Evolutionary conservation across 2,797 vertebrate species (phyloP).

Genomic region (Siniperca obscura): DNA sequence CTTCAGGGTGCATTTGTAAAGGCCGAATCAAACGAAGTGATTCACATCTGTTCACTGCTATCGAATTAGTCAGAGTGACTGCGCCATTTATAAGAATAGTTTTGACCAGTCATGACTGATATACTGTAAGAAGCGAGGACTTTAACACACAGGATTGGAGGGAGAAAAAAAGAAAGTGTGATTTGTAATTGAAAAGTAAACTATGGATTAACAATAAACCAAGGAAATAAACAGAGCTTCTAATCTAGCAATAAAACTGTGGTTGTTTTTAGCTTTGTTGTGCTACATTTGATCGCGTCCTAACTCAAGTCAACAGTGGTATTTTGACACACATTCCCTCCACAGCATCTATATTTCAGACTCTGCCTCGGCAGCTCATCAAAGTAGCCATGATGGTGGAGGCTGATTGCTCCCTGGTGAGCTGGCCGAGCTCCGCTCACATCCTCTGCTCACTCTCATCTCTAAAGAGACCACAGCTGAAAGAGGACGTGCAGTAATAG

Average conservation of each 20-base stretch:
- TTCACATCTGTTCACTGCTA: not conserved
- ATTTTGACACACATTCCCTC: constrained; percentile 8
- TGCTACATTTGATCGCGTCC: constrained; percentile 2
- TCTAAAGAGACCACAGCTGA: constrained; percentile 46
- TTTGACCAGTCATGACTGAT: not conserved
- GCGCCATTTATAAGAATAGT: not conserved
- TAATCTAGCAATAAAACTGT: not conserved
- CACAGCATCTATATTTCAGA: constrained; percentile 38
- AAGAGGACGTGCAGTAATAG: constrained; percentile 35
- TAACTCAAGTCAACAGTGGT: not conserved
- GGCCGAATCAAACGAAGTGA: not conserved
- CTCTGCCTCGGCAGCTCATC: constrained; percentile 52
- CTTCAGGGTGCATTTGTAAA: not conserved
- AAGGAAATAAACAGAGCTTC: not conserved
- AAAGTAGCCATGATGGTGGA: constrained; percentile 57
- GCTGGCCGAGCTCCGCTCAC: constrained; percentile 48
- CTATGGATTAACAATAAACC: not conserved
- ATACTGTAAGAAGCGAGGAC: not conserved
- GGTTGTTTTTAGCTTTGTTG: not conserved
- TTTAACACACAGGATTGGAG: not conserved
- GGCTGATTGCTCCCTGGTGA: constrained; percentile 75
- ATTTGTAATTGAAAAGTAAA: not conserved
- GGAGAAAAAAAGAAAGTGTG: not conserved
- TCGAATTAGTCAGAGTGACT: not conserved
- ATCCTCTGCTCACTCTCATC: constrained; percentile 61